phyloP scores from a whole-genome alignment of 2,113 vertebrate species.

The Tiliqua scincoides region DNA sequence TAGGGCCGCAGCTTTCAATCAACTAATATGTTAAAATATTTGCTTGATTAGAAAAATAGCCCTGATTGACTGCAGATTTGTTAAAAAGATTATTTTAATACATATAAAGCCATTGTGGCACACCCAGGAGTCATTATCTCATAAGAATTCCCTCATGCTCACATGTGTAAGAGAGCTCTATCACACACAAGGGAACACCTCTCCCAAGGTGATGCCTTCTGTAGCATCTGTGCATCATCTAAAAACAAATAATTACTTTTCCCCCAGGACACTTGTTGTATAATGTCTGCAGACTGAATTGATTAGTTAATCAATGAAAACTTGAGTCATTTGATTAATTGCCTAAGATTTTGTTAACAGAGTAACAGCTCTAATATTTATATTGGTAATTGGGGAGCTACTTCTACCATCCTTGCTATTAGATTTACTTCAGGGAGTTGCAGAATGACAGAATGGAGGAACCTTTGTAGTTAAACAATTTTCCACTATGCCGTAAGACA shows the following conservation, averaged over 20 bases:
- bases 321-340: not conserved
- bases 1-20: not conserved
- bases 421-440: constrained; percentile 29
- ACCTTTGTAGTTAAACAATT: not conserved
- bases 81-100: not conserved
- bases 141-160: not conserved
- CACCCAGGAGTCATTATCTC: no score
- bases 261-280: no score
- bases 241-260: not conserved
- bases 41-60: not conserved
- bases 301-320: not conserved
- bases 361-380: not conserved
- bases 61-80: not conserved
- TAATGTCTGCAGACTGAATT: not conserved
- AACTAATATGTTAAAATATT: not conserved
- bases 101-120: not conserved
- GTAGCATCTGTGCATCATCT: not conserved
- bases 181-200: not conserved
- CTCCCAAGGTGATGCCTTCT: not conserved
- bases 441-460: not conserved
- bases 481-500: not conserved
- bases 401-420: not conserved
- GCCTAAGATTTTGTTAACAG: not conserved
- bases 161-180: not conserved
- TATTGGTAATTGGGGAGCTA: not conserved